Evolutionary conservation across 1,140 invertebrate species (phyloP).

Genomic region (Listronotus oregonensis): DNA sequence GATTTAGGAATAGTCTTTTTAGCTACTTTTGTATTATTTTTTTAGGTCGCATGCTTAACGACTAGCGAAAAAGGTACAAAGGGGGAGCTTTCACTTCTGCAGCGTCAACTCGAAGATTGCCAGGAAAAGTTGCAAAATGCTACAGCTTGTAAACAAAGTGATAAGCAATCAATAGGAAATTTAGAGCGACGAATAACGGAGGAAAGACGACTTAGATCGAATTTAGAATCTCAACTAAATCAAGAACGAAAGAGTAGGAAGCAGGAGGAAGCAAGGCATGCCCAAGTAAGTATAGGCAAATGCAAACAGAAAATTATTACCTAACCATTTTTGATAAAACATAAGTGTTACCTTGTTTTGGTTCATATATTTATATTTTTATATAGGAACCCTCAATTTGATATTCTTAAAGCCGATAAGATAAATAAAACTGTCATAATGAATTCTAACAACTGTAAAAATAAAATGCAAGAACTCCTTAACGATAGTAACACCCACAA

Average conservation of each 20-base stretch:
- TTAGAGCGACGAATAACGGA: slow-evolving; percentile 84
- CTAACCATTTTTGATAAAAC: too few relatives aligned
- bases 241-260: slow-evolving; percentile 76
- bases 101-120: slow-evolving; percentile 81
- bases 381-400: too few relatives aligned
- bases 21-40: too few relatives aligned
- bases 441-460: too few relatives aligned
- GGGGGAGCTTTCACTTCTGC: slow-evolving; percentile 75
- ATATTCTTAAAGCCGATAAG: too few relatives aligned
- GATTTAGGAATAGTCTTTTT: too few relatives aligned
- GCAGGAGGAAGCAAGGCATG: slow-evolving; percentile 69
- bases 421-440: too few relatives aligned
- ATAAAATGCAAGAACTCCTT: too few relatives aligned
- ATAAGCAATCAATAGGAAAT: slow-evolving; percentile 75
- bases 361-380: too few relatives aligned
- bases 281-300: slow-evolving; percentile 56
- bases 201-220: slow-evolving; percentile 75
- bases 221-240: slow-evolving; percentile 76
- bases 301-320: neutral
- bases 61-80: slow-evolving; percentile 74
- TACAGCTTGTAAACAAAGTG: slow-evolving; percentile 72
- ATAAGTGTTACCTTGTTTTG: too few relatives aligned
- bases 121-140: slow-evolving; percentile 66
- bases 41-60: slow-evolving; percentile 56
- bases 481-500: neutral